Base-by-base conservation (phyloP, 1,140 invertebrate genomes). In the Drosophila guanche region DNA sequence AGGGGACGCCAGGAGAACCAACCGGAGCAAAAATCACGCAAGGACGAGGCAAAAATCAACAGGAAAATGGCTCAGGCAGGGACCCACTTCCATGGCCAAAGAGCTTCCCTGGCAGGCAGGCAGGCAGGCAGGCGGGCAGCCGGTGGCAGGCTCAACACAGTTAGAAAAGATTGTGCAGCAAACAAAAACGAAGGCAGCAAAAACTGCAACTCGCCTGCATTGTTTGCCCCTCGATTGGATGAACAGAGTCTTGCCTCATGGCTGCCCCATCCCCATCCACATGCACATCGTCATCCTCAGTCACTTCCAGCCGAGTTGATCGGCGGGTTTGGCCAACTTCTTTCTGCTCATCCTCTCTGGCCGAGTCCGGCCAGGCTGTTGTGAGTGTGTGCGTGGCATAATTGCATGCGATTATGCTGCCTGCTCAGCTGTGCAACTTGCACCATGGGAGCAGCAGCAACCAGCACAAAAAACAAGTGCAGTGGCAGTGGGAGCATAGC, bases 391-490 rank as follows among this genome's bases (percentile, higher is more conserved):
- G 89, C 80, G 74, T 0, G 16, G 67, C 78, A 86, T 90, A 90
- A 90, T 90, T 90, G 78, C 89, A 89, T 90, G 89, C 89, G 89
- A 90, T 90, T 90, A 90, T 90, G 89, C 84, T 90, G 85, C 74
- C 89, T 79, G 81, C 89, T 84, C 80, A 80, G 80, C 80, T 84
- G 81, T 84, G 81, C 76, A 80, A 72, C 72, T 85, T 85, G 72
- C 58, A 79, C 76, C 61, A 75, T 65, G 78, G 57, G 23, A 51
- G 53, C 29, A 68, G 23, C 41, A 66, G 14, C 20, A 33, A 51
- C 12, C 55, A 60, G 29, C 54, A 51, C 20, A 54, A 57, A 45
- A 54, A 58, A 47, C 48, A 53, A 25, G 43, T 50, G 5, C 50
- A 22, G 3, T 27, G 37, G 8, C 8, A 59, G n/a, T 37, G 47